A percentile compares a stretch with the other conserved stretches of the same genome.
Conservation (phyloP, 2,888 invertebrate genomes). For the Prosopocoilus inquinatus region DNA sequence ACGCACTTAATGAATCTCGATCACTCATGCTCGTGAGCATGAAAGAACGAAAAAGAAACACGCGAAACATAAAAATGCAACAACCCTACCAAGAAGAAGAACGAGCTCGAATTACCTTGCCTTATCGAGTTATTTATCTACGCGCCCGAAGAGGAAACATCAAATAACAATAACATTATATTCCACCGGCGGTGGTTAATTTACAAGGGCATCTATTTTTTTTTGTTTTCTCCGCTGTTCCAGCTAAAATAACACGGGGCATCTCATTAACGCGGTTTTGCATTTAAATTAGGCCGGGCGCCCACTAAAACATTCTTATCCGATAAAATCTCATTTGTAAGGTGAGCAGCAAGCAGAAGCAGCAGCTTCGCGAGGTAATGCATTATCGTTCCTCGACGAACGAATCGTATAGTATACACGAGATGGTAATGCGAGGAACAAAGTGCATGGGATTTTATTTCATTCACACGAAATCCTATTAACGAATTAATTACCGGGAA, state of each 20-base stretch:
- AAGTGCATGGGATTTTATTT: background rate
- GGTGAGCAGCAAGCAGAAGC: constrained; percentile 32
- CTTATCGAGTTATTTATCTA: background rate
- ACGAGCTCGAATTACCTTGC: background rate
- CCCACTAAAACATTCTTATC: constrained; percentile 31
- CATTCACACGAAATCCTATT: background rate
- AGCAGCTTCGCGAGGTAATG: constrained; percentile 23
- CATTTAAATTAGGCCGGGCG: constrained; percentile 37
- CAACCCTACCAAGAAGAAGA: background rate
- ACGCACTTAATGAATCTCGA: too few species aligned
- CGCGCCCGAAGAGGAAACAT: too few species aligned
- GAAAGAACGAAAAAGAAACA: background rate
- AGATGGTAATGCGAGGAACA: background rate
- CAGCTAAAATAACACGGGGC: too few species aligned
- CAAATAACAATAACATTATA: too few species aligned
- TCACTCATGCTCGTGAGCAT: background rate
- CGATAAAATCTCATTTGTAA: constrained; percentile 37
- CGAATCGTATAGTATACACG: constrained; percentile 11
- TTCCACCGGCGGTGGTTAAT: too few species aligned
- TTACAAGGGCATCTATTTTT: too few species aligned
- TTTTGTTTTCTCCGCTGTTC: too few species aligned
- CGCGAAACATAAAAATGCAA: background rate
- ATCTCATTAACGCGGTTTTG: constrained; percentile 34
- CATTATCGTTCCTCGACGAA: constrained; percentile 31
- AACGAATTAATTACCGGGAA: background rate